Base-by-base conservation (phyloP, 2,113 vertebrate species). In the Paradisaea rubra region DNA sequence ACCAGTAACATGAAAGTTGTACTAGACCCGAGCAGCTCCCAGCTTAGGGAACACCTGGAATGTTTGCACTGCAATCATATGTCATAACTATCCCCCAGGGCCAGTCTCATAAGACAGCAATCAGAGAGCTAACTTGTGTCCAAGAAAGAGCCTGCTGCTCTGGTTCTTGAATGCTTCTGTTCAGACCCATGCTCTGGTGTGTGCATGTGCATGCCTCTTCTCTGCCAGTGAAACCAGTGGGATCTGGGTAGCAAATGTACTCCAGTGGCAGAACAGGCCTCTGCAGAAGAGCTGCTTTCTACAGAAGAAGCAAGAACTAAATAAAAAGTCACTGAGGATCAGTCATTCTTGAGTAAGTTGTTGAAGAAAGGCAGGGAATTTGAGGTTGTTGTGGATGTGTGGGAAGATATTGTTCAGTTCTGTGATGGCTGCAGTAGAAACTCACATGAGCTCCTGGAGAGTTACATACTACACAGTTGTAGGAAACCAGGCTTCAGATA, bases 121-220 rank as follows among this genome's bases (percentile, higher is more conserved):
- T 56, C 70, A 92, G 73, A 65, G 59, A 91, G 35, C 57, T 92
- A 81, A 53, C 37, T 0, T 1, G 4, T 50, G 66, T 61, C 54
- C 54, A 50, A 53, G 63, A 57, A 39, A 27, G 28, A 74, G 78
- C 50, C 39, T 87, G 54, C 68, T 70, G 47, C 71, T 81, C 57
- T 53, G 12, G 61, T 91, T 88, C 59, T 77, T 63, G 37, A 31
- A 35, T 25, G 35, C 19, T 86, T 39, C 72, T 93, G 23, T 60
- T 65, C 4, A 2, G 50, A 20, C 20, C 22, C 24, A 7, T 74
- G 50, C 35, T 35, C 41, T 9, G 4, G 24, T 30, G 30, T 16
- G 22, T 70, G 16, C 2, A 1, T 8, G 6, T 69, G 12, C 9
- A 13, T 0, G 0, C 11, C 11, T 80, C 27, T 53, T 35, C 28